These are phyloP conservation scores for Calephelis virginiensis DNA, from an alignment of 1,140 invertebrate genomes.

Conservation along the genomic window DNA sequence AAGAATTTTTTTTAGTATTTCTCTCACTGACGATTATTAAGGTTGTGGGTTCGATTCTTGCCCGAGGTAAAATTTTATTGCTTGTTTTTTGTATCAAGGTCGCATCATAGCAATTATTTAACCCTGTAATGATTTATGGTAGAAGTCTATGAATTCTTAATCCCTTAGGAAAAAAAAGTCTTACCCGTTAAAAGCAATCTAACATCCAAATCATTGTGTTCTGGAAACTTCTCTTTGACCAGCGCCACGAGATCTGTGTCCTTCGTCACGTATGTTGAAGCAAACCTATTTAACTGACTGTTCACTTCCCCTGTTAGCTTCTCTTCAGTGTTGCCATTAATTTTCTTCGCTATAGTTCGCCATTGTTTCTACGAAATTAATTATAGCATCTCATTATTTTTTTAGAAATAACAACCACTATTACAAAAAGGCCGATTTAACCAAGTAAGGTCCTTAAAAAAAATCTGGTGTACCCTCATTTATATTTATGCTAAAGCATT, in stretches of 20 bases:
- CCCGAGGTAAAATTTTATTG: too few species aligned
- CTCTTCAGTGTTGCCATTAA: conserved; percentile 35
- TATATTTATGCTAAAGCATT: too few species aligned
- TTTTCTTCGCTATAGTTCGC: conserved; percentile 60
- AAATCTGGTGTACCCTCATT: too few species aligned
- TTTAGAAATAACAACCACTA: background rate
- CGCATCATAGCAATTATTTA: too few species aligned
- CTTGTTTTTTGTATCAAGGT: too few species aligned
- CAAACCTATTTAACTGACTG: conserved; percentile 47
- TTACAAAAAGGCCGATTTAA: too few species aligned
- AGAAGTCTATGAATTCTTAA: background rate
- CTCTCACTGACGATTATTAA: too few species aligned
- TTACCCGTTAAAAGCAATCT: conserved; percentile 54
- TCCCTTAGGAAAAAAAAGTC: conserved; percentile 9
- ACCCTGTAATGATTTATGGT: too few species aligned
- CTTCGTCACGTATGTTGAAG: conserved; percentile 46
- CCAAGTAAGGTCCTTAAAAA: too few species aligned
- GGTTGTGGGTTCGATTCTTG: too few species aligned
- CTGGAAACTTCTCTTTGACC: conserved; percentile 52
- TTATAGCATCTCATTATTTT: background rate
- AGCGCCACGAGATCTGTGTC: conserved; percentile 49
- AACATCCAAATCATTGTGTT: conserved; percentile 37
- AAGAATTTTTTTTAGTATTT: too few species aligned
- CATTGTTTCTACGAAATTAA: conserved; percentile 62
- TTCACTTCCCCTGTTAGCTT: conserved; percentile 25